Base-by-base conservation (phyloP, 1,140 invertebrate species). In the Lordiphosa mommai region DNA sequence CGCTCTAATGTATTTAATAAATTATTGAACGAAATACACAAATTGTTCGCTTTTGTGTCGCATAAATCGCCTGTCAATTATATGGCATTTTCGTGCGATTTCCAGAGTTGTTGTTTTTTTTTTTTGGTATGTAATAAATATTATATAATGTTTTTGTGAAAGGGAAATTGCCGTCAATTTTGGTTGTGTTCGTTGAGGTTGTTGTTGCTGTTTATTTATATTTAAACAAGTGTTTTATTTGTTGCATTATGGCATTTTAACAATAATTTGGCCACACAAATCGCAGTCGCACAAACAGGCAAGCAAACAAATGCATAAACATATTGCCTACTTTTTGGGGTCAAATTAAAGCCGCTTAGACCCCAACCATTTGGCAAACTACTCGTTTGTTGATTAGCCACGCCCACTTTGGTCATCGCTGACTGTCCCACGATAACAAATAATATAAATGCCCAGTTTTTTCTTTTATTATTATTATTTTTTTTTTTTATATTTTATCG, bases 11-110 rank as follows among this genome's bases (percentile, higher is more conserved):
- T 27, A 7, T 27, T 1, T 6, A 27, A 27, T 27, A 27, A 27
- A 27, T 27, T 7, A 27, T 27, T 27, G 23, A 27, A 27, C 23
- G 7, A 27, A 27, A 27, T 27, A 27, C 23, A 27, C 23, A 27
- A 27, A 27, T 27, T 27, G 23, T 27, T 6, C 23, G 23, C 23
- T 27, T 27, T 27, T 27, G 23, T 27, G 23, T 27, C 23, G 32
- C 32, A 33, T 48, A 48, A 48, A 48, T 48, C 46, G 46, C 13
- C 29, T 48, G 46, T 48, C 46, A 48, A 48, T 48, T 48, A 48
- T 48, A 17, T 33, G 29, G 46, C 13, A 48, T 48, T 33, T 33
- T 32, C 46, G 7, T 34, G 12, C 7, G 29, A 32, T 32, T 14
- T 33, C 20, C 13, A 48, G 16, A 20, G 29, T 32, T 33, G 23